Evolutionary conservation across 1,140 invertebrate genomes (phyloP).

Genomic region (Hormaphis cornu): DNA sequence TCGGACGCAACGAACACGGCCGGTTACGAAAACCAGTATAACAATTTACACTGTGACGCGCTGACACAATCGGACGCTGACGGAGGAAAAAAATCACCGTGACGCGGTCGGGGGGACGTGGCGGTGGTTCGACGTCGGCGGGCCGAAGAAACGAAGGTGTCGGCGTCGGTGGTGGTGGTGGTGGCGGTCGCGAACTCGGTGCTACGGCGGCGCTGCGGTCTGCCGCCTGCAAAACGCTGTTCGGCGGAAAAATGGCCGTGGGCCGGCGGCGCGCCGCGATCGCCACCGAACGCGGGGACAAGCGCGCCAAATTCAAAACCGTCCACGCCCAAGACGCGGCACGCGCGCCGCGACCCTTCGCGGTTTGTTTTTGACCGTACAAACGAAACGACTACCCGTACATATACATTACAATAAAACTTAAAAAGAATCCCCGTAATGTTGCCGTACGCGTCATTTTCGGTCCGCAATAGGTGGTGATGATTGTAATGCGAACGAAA

Average conservation of each 20-base stretch:
- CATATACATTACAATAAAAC: too few species aligned
- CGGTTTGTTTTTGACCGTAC: background rate
- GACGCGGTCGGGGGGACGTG: background rate
- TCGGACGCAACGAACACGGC: background rate
- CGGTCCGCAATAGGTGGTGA: too few species aligned
- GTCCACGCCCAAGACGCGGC: constrained; percentile 1
- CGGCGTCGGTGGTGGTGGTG: background rate
- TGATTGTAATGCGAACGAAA: too few species aligned
- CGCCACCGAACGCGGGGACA: background rate
- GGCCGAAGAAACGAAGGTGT: background rate
- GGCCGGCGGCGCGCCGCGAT: background rate
- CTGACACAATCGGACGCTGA: too few species aligned
- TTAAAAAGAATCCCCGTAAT: too few species aligned
- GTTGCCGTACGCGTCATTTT: too few species aligned
- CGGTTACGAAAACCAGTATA: constrained; percentile 22
- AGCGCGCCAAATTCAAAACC: constrained; percentile 11
- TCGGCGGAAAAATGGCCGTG: constrained; percentile 20
- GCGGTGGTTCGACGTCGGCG: background rate
- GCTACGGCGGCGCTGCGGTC: background rate
- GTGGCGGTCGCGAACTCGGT: background rate
- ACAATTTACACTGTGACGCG: too few species aligned
- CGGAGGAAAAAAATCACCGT: too few species aligned
- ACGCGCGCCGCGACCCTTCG: background rate
- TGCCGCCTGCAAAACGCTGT: constrained; percentile 8
- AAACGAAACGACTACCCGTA: too few species aligned